Base-by-base conservation (phyloP, 2,113 vertebrate genomes). In the Leptosomus discolor region DNA sequence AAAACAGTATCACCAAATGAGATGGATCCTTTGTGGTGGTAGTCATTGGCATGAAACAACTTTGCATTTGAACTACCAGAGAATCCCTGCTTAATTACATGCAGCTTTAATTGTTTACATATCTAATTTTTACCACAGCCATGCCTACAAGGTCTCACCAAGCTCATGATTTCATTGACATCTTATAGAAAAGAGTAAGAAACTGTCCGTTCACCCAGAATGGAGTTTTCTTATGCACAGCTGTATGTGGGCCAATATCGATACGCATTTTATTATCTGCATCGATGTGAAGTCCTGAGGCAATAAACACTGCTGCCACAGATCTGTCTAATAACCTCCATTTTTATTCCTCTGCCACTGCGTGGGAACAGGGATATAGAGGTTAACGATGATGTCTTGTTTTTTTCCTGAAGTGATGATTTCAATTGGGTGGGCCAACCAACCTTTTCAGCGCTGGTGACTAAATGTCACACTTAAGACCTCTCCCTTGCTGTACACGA, bases 181-280 rank as follows among this genome's bases (percentile, higher is more conserved):
- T 71, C 82, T 83, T 63, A 61, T 15, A 87, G n/a, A 58, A 94
- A 80, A 86, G 64, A 84, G 94, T 53, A 39, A 96, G 48, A 58
- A 91, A 48, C 14, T 68, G 18, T 26, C 15, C 34, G 6, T 77
- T 75, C 51, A 84, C 48, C n/a, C 64, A 84, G 70, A 92, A 53
- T 0, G 53, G 23, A 78, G 85, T 78, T 87, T 96, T 70, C 85
- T 75, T 34, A 60, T 17, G 45, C 69, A 84, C 34, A 84, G 36
- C 30, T 91, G 39, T 51, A 75, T 3, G 3, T 36, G 34, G 41
- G 60, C 92, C 94, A 96, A 21, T 78, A 95, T 94, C 56, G 0
- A 97, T 81, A 89, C 1, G 20, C 34, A 54, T 92, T 95, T 92
- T 94, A 94, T 92, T 86, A 71, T 64, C 64, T 64, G n/a, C 76